Base-by-base conservation (phyloP, 2,113 vertebrate species). In the Pelodiscus sinensis region DNA sequence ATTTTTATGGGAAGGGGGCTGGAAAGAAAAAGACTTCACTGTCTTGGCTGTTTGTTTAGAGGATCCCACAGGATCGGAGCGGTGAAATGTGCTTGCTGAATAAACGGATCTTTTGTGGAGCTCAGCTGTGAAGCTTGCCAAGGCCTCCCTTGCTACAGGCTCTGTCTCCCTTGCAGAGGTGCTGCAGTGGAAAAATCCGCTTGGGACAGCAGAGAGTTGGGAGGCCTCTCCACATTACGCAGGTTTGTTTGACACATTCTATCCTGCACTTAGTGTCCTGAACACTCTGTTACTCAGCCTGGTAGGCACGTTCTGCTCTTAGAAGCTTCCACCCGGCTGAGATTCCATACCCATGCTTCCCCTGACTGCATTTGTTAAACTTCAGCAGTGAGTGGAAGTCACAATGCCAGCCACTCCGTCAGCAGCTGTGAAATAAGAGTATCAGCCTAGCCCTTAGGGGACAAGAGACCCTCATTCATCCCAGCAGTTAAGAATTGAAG, bases 141-240 rank as follows among this genome's bases (percentile, higher is more conserved):
- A 88, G 87, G 87, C 29, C 68, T 73, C 57, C 62, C 35, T 84
- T 24, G n/a, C 29, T 91, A 90, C 86, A 65, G 38, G 38, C 51
- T 7, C 87, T 91, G 79, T 16, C 79, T 51, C 68, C 65, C 85
- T 77, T 38, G 50, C 73, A 73, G 50, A 87, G 84, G 84, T 71
- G 71, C 82, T 2, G 1, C 79, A 8, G 7, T 80, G 94, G 94
- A 94, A 96, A 94, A 94, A 75, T 62, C 95, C 90, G 82, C 86
- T 84, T 93, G 1, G 3, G 81, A 71, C 71, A 44, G 92, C 86
- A 68, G 78, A 88, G 25, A 16, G 35, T 54, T 85, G 75, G 18
- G 29, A 87, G 51, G 55, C 54, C 86, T 81, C 58, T 86, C 94
- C 94, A 90, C 9, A 52, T 15, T 73, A 68, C 6, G 0, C 58